Conservation (phyloP, 2,113 vertebrate genomes). For the Myotis lucifugus region DNA sequence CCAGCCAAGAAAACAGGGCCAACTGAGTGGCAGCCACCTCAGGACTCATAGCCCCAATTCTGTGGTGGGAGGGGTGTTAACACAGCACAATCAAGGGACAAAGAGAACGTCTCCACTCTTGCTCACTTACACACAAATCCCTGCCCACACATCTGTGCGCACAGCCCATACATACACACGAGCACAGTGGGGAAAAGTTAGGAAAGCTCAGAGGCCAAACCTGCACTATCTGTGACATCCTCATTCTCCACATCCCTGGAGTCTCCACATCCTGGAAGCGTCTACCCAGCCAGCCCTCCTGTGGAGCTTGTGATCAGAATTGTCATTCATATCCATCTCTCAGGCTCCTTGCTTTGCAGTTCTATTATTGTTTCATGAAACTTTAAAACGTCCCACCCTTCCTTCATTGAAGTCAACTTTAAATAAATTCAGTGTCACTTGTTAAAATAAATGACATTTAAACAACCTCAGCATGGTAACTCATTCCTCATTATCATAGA, state of each 20-base stretch:
- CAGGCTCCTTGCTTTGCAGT: slow-evolving; percentile 56
- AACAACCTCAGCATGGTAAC: slow-evolving; percentile 79
- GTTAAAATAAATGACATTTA: slow-evolving; percentile 82
- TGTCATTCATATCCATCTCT: background rate
- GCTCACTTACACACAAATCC: background rate
- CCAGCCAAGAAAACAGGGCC: background rate
- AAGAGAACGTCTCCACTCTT: background rate
- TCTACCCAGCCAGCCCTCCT: background rate
- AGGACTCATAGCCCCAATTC: fast-evolving
- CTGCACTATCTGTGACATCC: background rate
- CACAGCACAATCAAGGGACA: background rate
- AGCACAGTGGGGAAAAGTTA: background rate
- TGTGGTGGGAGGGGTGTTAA: background rate
- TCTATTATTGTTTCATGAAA: slow-evolving; percentile 77
- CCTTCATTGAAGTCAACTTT: slow-evolving; percentile 79
- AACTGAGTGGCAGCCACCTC: background rate
- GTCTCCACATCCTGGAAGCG: background rate
- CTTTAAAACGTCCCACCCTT: slow-evolving; percentile 79
- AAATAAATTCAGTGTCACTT: slow-evolving; percentile 80
- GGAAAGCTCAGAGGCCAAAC: background rate
- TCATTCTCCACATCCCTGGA: too few species aligned
- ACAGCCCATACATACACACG: fast-evolving
- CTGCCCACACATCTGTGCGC: background rate
- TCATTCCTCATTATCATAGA: slow-evolving; percentile 80
- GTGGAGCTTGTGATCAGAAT: background rate